These are phyloP conservation scores for Paraplagusia blochii DNA, from an alignment of 2,113 vertebrate genomes.

Conservation along the genomic window DNA sequence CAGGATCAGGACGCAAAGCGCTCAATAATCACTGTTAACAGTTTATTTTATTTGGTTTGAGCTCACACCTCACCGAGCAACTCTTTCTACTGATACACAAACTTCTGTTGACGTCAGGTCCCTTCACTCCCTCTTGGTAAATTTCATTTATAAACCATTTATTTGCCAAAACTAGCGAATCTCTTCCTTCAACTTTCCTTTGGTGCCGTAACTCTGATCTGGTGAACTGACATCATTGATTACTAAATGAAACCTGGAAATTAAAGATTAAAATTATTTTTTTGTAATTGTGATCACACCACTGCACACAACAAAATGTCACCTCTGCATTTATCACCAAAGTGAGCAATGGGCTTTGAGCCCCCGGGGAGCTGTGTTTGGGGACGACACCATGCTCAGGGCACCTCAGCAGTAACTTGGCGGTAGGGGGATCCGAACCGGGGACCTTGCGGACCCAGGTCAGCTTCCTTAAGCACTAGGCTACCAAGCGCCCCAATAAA, in stretches of 20 bases:
- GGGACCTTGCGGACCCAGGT: too few relatives aligned
- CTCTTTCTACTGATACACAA: constrained; percentile 8
- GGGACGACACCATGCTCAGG: too few relatives aligned
- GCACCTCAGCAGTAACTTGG: too few relatives aligned
- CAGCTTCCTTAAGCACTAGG: too few relatives aligned
- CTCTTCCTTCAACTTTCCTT: constrained; percentile 25
- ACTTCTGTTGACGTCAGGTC: constrained; percentile 33
- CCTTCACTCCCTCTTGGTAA: constrained; percentile 29
- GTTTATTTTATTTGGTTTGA: constrained; percentile 32
- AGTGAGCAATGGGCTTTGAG: too few relatives aligned
- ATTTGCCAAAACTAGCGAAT: constrained; percentile 8
- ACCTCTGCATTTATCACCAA: too few relatives aligned
- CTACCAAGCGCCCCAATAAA: too few relatives aligned
- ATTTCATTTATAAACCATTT: constrained; percentile 28
- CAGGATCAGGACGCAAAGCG: constrained; percentile 14
- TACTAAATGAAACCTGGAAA: constrained; percentile 56
- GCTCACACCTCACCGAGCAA: constrained; percentile 34
- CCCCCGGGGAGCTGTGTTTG: too few relatives aligned
- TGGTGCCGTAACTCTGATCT: constrained; percentile 56
- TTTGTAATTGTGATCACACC: too few relatives aligned
- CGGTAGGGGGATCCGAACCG: too few relatives aligned
- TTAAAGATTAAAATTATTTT: too few relatives aligned
- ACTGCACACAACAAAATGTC: too few relatives aligned
- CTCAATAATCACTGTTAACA: constrained; percentile 32
- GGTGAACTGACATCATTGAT: constrained; percentile 52